Conservation (phyloP, 2,888 invertebrate species). For the Drosophila mercatorum region DNA sequence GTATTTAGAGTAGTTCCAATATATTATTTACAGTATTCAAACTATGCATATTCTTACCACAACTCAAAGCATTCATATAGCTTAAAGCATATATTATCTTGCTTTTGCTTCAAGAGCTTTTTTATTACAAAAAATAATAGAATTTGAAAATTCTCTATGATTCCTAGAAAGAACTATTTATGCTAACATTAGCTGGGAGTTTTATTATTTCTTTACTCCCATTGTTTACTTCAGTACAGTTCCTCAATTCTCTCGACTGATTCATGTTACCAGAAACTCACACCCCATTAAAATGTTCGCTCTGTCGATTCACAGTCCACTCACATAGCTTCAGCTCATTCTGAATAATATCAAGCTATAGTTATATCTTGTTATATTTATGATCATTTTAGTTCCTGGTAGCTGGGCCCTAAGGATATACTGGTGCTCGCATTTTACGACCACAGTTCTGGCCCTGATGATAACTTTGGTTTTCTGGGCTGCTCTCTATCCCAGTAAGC, state of each 20-base stretch:
- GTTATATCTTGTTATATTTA: not conserved
- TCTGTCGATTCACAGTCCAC: not conserved
- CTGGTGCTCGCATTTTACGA: conserved; percentile 89
- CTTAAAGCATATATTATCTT: not conserved
- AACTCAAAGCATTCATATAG: not conserved
- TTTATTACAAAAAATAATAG: not conserved
- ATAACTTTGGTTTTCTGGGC: conserved; percentile 91
- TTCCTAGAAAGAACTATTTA: not conserved
- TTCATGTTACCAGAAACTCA: not conserved
- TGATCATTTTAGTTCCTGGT: conserved; percentile 48
- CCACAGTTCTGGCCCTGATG: conserved; percentile 88
- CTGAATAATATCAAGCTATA: not conserved
- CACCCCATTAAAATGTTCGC: not conserved
- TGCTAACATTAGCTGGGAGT: not conserved
- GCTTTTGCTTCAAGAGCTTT: too few species aligned
- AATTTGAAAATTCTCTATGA: not conserved
- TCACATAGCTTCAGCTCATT: too few species aligned
- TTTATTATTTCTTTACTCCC: not conserved
- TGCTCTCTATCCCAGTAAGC: conserved; percentile 76
- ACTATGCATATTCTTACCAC: not conserved
- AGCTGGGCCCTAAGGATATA: conserved; percentile 85
- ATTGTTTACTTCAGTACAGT: not conserved
- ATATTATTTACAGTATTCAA: not conserved
- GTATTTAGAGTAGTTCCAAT: not conserved
- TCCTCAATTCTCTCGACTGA: not conserved